phyloP scores from a whole-genome alignment of 2,113 vertebrate genomes.

The Chinchilla lanigera region DNA sequence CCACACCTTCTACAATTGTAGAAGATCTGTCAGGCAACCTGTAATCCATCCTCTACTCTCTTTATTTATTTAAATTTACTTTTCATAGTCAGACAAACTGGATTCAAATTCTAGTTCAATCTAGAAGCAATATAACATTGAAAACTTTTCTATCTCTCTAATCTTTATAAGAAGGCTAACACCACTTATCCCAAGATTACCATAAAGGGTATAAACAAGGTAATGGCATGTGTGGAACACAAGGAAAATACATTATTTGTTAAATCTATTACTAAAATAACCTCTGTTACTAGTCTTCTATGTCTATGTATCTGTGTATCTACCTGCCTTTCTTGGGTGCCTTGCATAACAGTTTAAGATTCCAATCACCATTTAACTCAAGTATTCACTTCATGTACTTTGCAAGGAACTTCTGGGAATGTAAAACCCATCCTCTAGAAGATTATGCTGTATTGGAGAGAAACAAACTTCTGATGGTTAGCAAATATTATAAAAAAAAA shows the following conservation, averaged over 20 bases:
- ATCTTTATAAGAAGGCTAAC: background rate
- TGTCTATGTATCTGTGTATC: background rate
- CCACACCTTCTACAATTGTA: background rate
- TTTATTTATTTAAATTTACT: background rate
- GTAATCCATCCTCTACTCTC: background rate
- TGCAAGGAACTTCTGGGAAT: background rate
- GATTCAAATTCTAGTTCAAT: conserved; percentile 26
- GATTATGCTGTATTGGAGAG: background rate
- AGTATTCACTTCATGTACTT: background rate
- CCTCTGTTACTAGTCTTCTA: background rate
- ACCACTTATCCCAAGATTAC: background rate
- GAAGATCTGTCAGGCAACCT: background rate
- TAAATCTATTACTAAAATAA: background rate
- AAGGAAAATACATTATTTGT: background rate
- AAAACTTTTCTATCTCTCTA: background rate
- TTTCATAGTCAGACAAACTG: background rate
- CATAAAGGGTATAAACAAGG: background rate
- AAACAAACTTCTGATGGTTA: background rate
- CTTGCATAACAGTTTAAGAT: background rate
- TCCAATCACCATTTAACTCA: background rate
- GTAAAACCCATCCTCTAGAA: background rate
- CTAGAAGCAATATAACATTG: background rate
- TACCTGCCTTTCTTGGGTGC: background rate
- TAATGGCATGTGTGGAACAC: background rate
- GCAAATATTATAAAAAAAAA: background rate